phyloP scores from a whole-genome alignment of 2,113 vertebrate genomes.

The Triplophysa dalaica region DNA sequence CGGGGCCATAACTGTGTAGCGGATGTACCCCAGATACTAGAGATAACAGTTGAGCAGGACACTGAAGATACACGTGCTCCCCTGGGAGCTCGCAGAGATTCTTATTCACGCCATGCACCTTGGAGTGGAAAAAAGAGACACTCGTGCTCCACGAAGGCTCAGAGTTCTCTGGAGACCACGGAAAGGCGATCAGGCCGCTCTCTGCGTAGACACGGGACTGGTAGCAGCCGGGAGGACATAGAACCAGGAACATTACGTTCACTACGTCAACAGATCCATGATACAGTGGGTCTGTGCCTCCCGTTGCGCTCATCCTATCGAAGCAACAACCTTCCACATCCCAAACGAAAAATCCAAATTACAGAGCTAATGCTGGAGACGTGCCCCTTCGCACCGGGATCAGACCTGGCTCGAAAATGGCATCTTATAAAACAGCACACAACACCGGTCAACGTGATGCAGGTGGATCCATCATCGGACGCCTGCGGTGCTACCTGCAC shows the following conservation, averaged over 20 bases:
- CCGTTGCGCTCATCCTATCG: slow-evolving; percentile 79
- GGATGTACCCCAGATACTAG: slow-evolving; percentile 91
- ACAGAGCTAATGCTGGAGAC: slow-evolving; percentile 98
- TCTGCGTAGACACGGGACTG: slow-evolving; percentile 65
- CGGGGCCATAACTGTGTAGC: slow-evolving; percentile 91
- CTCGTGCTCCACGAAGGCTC: slow-evolving; percentile 96
- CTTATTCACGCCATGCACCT: slow-evolving; percentile 92
- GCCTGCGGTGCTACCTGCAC: slow-evolving; percentile 85
- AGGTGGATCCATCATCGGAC: slow-evolving; percentile 85
- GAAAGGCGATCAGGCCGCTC: slow-evolving; percentile 83
- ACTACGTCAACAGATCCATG: slow-evolving; percentile 88
- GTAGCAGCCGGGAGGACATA: slow-evolving; percentile 81
- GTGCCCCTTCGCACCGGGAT: slow-evolving; percentile 97
- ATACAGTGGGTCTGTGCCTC: slow-evolving; percentile 92
- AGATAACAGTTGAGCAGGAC: slow-evolving; percentile 93
- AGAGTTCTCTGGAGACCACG: slow-evolving; percentile 84
- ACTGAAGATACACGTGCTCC: slow-evolving; percentile 75
- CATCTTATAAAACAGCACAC: slow-evolving; percentile 98
- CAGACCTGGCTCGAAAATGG: slow-evolving; percentile 98
- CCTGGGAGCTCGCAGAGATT: slow-evolving; percentile 84
- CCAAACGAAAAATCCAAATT: slow-evolving; percentile 97
- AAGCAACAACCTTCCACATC: slow-evolving; percentile 77
- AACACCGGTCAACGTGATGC: slow-evolving; percentile 77
- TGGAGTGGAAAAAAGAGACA: slow-evolving; percentile 99
- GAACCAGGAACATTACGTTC: slow-evolving; percentile 78